Evolutionary conservation across 2,113 vertebrate genomes (phyloP), one percentile per base, ranked within the genome.

Genomic region (Anguilla rostrata): DNA sequence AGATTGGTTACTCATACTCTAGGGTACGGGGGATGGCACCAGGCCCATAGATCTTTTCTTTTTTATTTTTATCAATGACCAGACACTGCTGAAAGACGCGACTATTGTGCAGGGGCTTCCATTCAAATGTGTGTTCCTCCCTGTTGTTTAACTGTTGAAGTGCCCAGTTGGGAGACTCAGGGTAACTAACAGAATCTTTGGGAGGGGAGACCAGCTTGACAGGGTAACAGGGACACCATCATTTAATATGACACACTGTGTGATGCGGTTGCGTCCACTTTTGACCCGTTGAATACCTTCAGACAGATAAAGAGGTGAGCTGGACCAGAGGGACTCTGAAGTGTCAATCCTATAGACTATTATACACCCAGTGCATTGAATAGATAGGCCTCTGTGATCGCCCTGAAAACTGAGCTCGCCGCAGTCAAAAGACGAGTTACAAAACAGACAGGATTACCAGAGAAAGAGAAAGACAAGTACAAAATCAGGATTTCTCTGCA

Each of bases 341-440:
- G 46, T 46, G 43, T 93, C 91, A 90, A 92, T 90, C 87, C 86
- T 90, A 89, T 89, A 87, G 88, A 92, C 78, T 78, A 86, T 81
- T 85, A 87, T 85, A 56, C 84, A 93, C 93, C 93, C 91, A 86
- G 89, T 87, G 93, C 91, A 85, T 88, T 87, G 92, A 89, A 92
- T 79, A 78, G 82, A 79, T 87, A 86, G 91, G 81, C 86, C 78
- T 89, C 86, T 88, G 71, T 89, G 90, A 93, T 87, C 89, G 90
- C 90, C 83, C 57, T 94, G 94, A 94, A 95, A 94, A 90, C 88
- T 91, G 92, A 95, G 93, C 91, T 92, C 84, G 81, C 88, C 86
- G 75, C 87, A 88, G 92, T 94, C 89, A 90, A 90, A 88, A 92
- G 90, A 91, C 88, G 91, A 94, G 90, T 83, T 14, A 88, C 39